Evolutionary conservation across 2,797 vertebrate genomes (phyloP).

Genomic region (Coccyzus lansbergi): DNA sequence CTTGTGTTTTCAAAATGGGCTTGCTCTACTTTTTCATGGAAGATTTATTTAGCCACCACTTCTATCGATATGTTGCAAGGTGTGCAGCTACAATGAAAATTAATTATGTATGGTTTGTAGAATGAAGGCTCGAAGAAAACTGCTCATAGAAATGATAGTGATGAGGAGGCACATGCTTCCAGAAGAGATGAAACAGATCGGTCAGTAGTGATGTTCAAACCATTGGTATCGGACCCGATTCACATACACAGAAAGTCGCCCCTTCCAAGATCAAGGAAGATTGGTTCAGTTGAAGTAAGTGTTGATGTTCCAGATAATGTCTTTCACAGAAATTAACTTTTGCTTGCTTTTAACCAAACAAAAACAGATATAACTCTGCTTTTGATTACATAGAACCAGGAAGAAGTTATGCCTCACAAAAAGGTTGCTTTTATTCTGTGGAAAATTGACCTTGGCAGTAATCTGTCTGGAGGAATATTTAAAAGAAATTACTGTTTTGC

Average conservation of each 20-base stretch:
- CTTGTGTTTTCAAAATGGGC: background rate
- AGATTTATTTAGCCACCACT: background rate
- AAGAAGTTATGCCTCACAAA: background rate
- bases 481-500: background rate
- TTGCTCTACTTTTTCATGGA: background rate
- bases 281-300: slow-evolving; percentile 89
- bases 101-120: slow-evolving; percentile 56
- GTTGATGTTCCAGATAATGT: background rate
- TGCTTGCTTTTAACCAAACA: background rate
- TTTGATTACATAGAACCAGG: background rate
- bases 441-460: background rate
- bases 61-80: background rate
- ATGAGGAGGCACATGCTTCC: slow-evolving; percentile 80
- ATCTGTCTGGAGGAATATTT: background rate
- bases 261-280: slow-evolving; percentile 86
- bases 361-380: background rate
- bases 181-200: slow-evolving; percentile 86
- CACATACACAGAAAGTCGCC: slow-evolving; percentile 91
- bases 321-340: background rate
- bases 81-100: background rate
- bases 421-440: background rate
- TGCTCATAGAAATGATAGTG: slow-evolving; percentile 79
- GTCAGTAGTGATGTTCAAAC: slow-evolving; percentile 85
- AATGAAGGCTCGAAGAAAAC: slow-evolving; percentile 83
- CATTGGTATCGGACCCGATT: slow-evolving; percentile 90